Percentiles rank a stretch among this genome's conserved stretches.
phyloP scores from a whole-genome alignment of 1,140 invertebrate genomes.

The Halyomorpha halys region DNA sequence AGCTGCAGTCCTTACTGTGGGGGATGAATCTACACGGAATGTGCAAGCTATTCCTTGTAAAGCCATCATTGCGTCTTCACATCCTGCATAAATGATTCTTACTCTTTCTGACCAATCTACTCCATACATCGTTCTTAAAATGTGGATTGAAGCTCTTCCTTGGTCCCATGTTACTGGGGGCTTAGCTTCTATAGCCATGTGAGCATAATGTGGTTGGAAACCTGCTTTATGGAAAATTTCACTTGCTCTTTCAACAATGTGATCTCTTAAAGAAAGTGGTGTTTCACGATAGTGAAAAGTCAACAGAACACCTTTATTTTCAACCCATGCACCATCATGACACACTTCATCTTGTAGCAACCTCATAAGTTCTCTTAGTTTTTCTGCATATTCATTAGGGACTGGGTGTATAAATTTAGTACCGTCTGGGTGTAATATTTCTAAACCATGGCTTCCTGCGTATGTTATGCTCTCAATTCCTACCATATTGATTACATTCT shows the following conservation, averaged over 20 bases:
- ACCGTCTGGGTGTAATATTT: slow-evolving; percentile 81
- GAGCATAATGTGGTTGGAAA: slow-evolving; percentile 63
- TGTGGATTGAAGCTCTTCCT: slow-evolving; percentile 79
- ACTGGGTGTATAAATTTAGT: slow-evolving; percentile 86
- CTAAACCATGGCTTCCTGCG: slow-evolving; percentile 82
- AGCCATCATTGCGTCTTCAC: slow-evolving; percentile 83
- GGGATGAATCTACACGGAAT: slow-evolving; percentile 74
- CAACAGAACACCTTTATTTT: slow-evolving; percentile 77
- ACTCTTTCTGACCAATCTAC: slow-evolving; percentile 85
- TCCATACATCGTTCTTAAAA: slow-evolving; percentile 75
- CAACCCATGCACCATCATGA: slow-evolving; percentile 79
- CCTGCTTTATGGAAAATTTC: slow-evolving; percentile 62
- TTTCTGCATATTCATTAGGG: slow-evolving; percentile 72
- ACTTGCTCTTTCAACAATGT: slow-evolving; percentile 55
- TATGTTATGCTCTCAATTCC: slow-evolving; percentile 56
- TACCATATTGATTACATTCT: slow-evolving; percentile 80
- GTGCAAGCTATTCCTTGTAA: slow-evolving; percentile 82
- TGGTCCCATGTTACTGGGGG: slow-evolving; percentile 87
- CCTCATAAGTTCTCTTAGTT: slow-evolving; percentile 68
- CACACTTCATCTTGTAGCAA: slow-evolving; percentile 75
- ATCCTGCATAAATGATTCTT: slow-evolving; percentile 79
- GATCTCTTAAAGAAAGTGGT: slow-evolving; percentile 49
- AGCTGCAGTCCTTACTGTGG: slow-evolving; percentile 73
- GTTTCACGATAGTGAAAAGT: slow-evolving; percentile 84
- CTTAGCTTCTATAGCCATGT: slow-evolving; percentile 79